These are phyloP conservation scores for Tupaia tana DNA, from an alignment of 2,113 vertebrate species.

Conservation along the genomic window DNA sequence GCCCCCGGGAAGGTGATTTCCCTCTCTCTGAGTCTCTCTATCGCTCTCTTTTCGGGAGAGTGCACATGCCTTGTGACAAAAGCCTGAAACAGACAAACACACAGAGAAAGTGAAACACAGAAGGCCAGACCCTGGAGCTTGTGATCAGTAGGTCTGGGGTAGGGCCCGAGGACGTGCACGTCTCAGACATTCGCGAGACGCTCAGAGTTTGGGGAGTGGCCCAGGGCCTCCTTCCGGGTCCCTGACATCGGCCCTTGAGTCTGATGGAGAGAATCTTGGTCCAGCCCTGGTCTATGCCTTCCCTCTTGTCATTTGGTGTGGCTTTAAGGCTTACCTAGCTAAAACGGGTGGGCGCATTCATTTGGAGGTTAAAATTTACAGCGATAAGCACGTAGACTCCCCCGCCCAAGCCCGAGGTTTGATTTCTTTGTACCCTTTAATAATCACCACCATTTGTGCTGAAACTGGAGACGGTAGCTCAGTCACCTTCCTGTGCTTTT, in stretches of 20 bases:
- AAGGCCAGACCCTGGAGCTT: not conserved
- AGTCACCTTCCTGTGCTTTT: constrained; percentile 24
- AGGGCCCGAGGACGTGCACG: not conserved
- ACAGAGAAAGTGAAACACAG: too few relatives aligned
- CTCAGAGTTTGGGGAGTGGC: not conserved
- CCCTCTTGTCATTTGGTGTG: not conserved
- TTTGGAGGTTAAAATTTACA: not conserved
- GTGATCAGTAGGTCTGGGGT: not conserved
- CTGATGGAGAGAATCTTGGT: not conserved
- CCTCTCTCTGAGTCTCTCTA: too few relatives aligned
- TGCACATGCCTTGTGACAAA: too few relatives aligned
- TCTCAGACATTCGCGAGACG: not conserved
- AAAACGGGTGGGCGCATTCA: constrained; percentile 41
- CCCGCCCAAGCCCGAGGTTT: not conserved
- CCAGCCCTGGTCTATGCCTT: not conserved
- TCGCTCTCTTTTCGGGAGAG: too few relatives aligned
- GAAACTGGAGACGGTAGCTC: constrained; percentile 14
- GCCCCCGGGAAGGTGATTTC: too few relatives aligned
- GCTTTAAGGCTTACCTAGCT: constrained; percentile 60
- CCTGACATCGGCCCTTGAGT: not conserved
- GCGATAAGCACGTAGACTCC: not conserved
- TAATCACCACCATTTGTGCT: constrained; percentile 21
- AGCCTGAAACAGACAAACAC: too few relatives aligned
- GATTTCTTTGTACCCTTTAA: constrained; percentile 48
- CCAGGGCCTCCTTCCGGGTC: not conserved